Conservation (phyloP, 2,888 invertebrate genomes). For the Temnothorax rugatulus region DNA sequence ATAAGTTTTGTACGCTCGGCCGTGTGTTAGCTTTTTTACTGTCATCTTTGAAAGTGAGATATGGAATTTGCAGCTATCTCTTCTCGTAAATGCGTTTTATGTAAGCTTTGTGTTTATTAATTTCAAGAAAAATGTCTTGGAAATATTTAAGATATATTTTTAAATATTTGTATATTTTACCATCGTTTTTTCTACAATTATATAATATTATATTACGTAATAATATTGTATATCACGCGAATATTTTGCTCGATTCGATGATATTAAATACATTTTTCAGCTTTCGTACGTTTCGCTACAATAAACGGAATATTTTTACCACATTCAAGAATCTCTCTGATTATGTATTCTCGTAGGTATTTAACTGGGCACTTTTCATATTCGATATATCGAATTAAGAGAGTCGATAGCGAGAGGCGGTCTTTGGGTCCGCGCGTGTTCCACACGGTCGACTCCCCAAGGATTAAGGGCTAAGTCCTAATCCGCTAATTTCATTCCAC, state of each 20-base stretch:
- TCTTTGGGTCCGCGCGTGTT: conserved; percentile 9
- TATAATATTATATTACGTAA: neutral
- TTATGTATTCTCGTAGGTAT: neutral
- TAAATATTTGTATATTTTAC: neutral
- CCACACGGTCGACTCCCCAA: neutral
- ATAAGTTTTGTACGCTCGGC: neutral
- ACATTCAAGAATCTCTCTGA: neutral
- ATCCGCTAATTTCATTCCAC: conserved; percentile 43
- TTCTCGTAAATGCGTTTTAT: neutral
- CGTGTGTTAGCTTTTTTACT: neutral
- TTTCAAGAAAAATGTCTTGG: neutral
- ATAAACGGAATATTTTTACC: neutral
- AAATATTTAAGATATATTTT: neutral
- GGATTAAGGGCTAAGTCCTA: conserved; percentile 41
- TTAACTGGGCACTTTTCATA: conserved; percentile 18
- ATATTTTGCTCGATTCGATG: neutral
- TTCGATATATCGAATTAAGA: conserved; percentile 6
- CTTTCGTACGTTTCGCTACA: neutral
- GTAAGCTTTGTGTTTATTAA: neutral
- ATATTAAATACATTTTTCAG: neutral
- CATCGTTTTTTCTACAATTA: neutral
- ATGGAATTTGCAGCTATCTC: conserved; percentile 37
- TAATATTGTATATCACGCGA: neutral
- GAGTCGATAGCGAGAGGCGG: neutral
- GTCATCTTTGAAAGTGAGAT: conserved; percentile 36